Conservation (phyloP, 2,888 invertebrate genomes). For the Chalcis sispes region DNA sequence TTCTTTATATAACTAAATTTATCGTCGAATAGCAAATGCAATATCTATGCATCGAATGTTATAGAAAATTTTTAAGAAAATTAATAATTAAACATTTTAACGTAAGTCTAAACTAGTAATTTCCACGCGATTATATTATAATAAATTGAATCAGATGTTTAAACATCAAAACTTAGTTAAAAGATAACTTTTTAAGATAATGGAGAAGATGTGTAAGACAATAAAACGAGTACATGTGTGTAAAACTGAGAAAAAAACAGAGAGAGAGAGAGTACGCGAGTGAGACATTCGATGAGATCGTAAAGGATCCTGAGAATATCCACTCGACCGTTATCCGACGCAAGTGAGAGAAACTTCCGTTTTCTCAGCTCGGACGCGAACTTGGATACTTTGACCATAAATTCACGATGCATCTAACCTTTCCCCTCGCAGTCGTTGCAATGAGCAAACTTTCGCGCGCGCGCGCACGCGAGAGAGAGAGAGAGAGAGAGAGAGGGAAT, state of each 20-base stretch:
- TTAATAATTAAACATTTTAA: too few species aligned
- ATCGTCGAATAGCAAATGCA: too few species aligned
- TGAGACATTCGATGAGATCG: conserved; percentile 46
- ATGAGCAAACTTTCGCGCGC: not conserved
- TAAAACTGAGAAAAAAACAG: not conserved
- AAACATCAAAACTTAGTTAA: too few species aligned
- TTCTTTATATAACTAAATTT: too few species aligned
- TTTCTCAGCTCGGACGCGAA: conserved; percentile 41
- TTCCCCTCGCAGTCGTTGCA: not conserved
- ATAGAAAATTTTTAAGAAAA: too few species aligned
- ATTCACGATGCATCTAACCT: conserved; percentile 56
- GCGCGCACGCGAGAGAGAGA: conserved; percentile 5
- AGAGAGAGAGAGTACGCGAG: not conserved
- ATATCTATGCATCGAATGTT: too few species aligned
- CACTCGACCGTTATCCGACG: conserved; percentile 54
- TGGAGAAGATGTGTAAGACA: too few species aligned
- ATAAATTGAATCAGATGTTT: too few species aligned
- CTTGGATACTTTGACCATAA: conserved; percentile 56
- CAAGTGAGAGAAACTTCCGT: conserved; percentile 54
- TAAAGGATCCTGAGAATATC: conserved; percentile 46
- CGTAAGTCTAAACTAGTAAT: too few species aligned
- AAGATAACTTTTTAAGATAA: too few species aligned
- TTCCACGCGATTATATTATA: too few species aligned
- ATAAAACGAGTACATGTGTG: too few species aligned
- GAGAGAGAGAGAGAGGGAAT: conserved; percentile 3